These are phyloP conservation scores for Lacerta agilis DNA, from an alignment of 2,797 vertebrate genomes.

Conservation along the genomic window DNA sequence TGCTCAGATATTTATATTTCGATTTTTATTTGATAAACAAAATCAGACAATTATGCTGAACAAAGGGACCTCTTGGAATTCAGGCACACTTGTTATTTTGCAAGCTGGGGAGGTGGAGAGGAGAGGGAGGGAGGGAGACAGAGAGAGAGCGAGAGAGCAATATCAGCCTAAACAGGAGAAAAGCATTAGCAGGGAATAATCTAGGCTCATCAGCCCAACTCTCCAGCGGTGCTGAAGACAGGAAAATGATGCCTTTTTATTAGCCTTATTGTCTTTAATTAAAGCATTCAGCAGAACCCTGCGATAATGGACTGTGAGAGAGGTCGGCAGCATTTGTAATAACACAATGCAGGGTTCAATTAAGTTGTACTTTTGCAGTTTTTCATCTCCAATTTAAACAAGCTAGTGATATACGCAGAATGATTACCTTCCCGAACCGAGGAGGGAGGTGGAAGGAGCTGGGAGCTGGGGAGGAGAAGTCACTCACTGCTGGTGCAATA, in stretches of 20 bases:
- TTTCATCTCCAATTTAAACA: constrained; percentile 74
- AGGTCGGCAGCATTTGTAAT: constrained; percentile 71
- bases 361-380: constrained; percentile 72
- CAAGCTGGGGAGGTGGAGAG: constrained; percentile 64
- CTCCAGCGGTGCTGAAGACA: constrained; percentile 74
- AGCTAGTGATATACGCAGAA: constrained; percentile 59
- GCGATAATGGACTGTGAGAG: constrained; percentile 73
- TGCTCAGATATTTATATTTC: constrained; percentile 37
- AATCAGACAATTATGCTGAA: constrained; percentile 38
- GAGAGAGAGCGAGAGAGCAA: constrained; percentile 41
- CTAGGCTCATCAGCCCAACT: constrained; percentile 65
- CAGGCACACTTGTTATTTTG: constrained; percentile 65
- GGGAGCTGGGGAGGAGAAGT: constrained; percentile 36
- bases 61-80: constrained; percentile 54
- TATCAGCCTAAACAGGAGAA: constrained; percentile 56
- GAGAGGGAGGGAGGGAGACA: neutral
- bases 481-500: constrained; percentile 46
- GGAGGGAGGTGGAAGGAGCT: neutral
- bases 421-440: constrained; percentile 57
- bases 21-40: constrained; percentile 43
- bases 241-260: constrained; percentile 78
- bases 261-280: constrained; percentile 80
- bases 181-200: constrained; percentile 72
- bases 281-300: constrained; percentile 74
- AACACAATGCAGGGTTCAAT: constrained; percentile 75